Evolutionary conservation across 2,888 invertebrate genomes (phyloP), one percentile per base, ranked within the genome.

Genomic region (Bombylius major): DNA sequence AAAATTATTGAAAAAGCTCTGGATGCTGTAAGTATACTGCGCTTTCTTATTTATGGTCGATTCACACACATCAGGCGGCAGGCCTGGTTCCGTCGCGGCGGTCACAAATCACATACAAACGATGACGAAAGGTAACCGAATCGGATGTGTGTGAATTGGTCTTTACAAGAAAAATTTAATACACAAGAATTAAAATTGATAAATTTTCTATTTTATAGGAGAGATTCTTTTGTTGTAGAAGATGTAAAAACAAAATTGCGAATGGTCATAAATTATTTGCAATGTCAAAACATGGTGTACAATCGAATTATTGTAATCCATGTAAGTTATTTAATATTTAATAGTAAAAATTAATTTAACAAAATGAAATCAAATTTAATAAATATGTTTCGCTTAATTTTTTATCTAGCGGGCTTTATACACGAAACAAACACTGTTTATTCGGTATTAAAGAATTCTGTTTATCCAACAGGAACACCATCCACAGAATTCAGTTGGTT

Each of bases 401-500:
- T 33, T 14, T 46, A 60, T 63, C 12, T 57, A 77, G 78, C 75
- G 62, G 91, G 91, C 23, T 79, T 82, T 65, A 83, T 90, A 52
- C 88, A 88, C 66, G 90, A 91, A 69, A 89, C 87, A 5, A 77
- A 91, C 47, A 91, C 90, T 0, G 77, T 85, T 1, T 76, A 77
- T 58, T 73, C 76, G 54, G 78, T 81, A 0, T 59, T 69, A 51
- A 70, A 75, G 31, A 76, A 80, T 59, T 72, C 79, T 23, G 66
- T 71, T 46, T 70, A 82, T 14, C 73, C 77, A 39, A 69, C 67
- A 50, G 74, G 75, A 1, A 75, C 77, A 50, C 79, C 86, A 2
- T 84, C 85, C 3, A 80, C 80, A n/a, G 81, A 86, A 63, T 86
- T 83, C 66, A 86, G 84, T 60, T 91, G 91, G 91, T 91, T 91